These are phyloP conservation scores for Catharus bicknelli DNA, from an alignment of 2,113 vertebrate species.

Conservation along the genomic window DNA sequence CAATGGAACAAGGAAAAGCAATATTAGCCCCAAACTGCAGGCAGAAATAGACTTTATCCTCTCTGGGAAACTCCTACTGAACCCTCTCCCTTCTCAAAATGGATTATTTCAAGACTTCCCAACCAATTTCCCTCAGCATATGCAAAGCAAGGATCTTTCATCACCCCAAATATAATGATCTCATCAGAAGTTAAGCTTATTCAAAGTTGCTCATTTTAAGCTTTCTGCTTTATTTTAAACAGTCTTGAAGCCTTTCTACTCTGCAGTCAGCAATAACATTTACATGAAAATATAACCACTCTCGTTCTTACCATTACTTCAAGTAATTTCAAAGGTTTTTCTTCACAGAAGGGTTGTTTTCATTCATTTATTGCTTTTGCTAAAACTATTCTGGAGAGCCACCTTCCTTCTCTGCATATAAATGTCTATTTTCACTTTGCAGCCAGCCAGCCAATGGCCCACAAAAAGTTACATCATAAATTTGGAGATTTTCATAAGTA, in stretches of 20 bases:
- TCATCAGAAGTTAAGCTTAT: neutral
- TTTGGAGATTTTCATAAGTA: neutral
- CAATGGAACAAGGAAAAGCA: neutral
- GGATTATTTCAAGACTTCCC: neutral
- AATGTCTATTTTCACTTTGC: neutral
- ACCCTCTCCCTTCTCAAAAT: neutral
- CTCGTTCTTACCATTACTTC: neutral
- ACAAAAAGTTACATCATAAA: neutral
- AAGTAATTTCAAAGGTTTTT: slow-evolving; percentile 26
- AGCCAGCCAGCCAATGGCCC: neutral
- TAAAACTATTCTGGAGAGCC: neutral
- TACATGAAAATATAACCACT: neutral
- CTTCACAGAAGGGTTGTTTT: slow-evolving; percentile 11
- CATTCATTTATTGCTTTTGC: slow-evolving; percentile 1
- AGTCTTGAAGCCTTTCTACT: neutral
- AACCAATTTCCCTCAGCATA: neutral
- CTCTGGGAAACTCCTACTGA: neutral
- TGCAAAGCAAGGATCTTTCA: neutral
- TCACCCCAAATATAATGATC: neutral
- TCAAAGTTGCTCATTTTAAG: neutral
- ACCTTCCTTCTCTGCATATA: slow-evolving; percentile 17
- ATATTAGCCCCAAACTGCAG: neutral
- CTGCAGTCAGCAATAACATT: slow-evolving; percentile 10
- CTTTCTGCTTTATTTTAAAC: neutral
- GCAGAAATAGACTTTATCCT: neutral